phyloP scores from a whole-genome alignment of 2,797 vertebrate species.

The Eulemur mongoz region DNA sequence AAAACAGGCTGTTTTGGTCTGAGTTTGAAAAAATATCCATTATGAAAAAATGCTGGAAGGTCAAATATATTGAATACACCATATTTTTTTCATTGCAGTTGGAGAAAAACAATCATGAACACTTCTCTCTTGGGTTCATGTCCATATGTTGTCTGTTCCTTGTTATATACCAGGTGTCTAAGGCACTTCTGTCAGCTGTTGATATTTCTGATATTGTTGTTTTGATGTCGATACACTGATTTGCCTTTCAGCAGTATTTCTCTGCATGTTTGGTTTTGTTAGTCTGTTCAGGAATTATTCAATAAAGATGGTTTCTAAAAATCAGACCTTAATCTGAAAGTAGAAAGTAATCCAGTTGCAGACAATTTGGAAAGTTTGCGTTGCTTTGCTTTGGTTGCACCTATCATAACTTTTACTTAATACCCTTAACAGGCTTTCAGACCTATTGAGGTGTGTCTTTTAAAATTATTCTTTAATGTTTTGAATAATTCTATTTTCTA shows the following conservation, averaged over 20 bases:
- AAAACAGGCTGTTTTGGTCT: background rate
- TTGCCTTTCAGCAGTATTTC: constrained; percentile 20
- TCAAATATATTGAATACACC: background rate
- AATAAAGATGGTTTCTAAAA: constrained; percentile 53
- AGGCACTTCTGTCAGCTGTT: background rate
- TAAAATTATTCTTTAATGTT: background rate
- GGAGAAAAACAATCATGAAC: background rate
- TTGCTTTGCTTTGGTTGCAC: background rate
- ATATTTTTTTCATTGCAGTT: background rate
- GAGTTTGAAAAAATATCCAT: background rate
- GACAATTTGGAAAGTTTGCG: background rate
- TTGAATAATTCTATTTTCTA: background rate
- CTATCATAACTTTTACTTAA: background rate
- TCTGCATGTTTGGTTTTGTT: background rate
- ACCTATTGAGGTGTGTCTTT: background rate
- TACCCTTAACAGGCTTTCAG: background rate
- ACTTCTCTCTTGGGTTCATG: background rate
- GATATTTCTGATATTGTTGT: background rate
- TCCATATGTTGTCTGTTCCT: background rate
- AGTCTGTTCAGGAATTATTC: constrained; percentile 36
- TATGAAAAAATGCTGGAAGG: constrained; percentile 21
- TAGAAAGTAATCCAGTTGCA: background rate
- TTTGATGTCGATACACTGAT: background rate
- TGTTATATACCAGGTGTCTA: background rate
- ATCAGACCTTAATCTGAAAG: background rate